Conservation (phyloP, 2,888 invertebrate species). For the Amphimallon solstitiale region DNA sequence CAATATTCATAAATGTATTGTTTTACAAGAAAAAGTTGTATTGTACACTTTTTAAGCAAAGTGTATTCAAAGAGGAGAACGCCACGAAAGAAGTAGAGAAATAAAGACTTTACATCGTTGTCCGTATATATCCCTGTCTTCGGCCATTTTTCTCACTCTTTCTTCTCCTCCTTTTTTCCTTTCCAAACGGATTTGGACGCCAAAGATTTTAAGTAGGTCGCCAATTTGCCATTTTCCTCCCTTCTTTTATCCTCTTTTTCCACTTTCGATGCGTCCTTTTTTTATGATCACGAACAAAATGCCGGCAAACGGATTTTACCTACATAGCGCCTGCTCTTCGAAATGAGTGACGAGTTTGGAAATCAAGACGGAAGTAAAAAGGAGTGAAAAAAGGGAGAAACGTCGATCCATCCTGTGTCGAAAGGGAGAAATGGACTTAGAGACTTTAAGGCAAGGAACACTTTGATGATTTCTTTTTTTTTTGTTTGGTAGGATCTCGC, state of each 20-base stretch:
- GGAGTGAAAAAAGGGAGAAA: background rate
- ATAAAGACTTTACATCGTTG: no score
- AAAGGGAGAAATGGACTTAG: slow-evolving; percentile 8
- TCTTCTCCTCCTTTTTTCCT: background rate
- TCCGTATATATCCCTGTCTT: background rate
- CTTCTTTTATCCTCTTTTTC: background rate
- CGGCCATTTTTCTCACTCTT: background rate
- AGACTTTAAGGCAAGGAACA: background rate
- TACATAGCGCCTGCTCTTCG: background rate
- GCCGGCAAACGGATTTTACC: background rate
- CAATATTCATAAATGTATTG: no score
- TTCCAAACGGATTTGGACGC: background rate
- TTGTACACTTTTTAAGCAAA: no score
- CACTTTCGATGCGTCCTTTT: slow-evolving; percentile 8
- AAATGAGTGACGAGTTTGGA: slow-evolving; percentile 10
- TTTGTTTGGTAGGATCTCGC: background rate
- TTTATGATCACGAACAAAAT: background rate
- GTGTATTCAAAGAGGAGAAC: no score
- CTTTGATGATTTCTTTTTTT: slow-evolving; percentile 7
- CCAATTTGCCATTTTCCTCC: slow-evolving; percentile 16
- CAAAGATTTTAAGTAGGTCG: slow-evolving; percentile 20
- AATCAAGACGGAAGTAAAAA: background rate
- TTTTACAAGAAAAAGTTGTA: no score
- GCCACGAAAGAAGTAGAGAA: no score
- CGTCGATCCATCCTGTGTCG: slow-evolving; percentile 1